A percentile compares a stretch with the other conserved stretches of the same genome.
phyloP scores from a whole-genome alignment of 2,888 invertebrate species.

The Nomada fabriciana region DNA sequence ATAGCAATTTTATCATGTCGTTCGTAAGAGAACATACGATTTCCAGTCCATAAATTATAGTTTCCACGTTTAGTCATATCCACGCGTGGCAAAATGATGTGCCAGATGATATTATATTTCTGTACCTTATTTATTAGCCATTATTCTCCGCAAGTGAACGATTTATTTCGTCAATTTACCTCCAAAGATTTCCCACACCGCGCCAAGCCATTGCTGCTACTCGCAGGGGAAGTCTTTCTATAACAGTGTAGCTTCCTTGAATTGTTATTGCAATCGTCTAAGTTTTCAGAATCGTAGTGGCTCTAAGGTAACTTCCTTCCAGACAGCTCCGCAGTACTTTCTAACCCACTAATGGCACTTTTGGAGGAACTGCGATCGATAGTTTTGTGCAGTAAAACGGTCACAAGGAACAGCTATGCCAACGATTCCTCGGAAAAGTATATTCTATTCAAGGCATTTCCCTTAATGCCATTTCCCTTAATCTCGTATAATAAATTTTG shows the following conservation, averaged over 20 bases:
- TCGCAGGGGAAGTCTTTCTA: constrained; percentile 33
- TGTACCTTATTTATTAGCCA: constrained; percentile 17
- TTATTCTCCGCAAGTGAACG: constrained; percentile 7
- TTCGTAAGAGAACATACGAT: no score
- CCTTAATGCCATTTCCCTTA: not conserved
- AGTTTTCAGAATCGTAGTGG: constrained; percentile 76
- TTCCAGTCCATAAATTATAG: no score
- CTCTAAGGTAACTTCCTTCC: constrained; percentile 65
- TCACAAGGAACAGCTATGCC: constrained; percentile 25
- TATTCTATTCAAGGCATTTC: not conserved
- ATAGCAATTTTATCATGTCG: not conserved
- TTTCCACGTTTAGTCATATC: not conserved
- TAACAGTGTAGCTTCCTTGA: constrained; percentile 52
- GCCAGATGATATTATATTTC: not conserved
- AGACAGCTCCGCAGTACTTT: constrained; percentile 61
- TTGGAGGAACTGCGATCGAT: constrained; percentile 64
- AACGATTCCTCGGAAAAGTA: constrained; percentile 15
- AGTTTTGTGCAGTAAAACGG: constrained; percentile 47
- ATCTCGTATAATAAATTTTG: constrained; percentile 21
- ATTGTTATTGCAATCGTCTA: constrained; percentile 76
- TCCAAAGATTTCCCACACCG: constrained; percentile 33
- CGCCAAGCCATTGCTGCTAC: constrained; percentile 8
- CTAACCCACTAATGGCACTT: constrained; percentile 74
- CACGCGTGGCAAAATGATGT: not conserved
- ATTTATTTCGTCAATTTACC: constrained; percentile 55